Evolutionary conservation across 2,888 invertebrate species (phyloP), one percentile per base, ranked within the genome.

Genomic region (Pollenia labialis): DNA sequence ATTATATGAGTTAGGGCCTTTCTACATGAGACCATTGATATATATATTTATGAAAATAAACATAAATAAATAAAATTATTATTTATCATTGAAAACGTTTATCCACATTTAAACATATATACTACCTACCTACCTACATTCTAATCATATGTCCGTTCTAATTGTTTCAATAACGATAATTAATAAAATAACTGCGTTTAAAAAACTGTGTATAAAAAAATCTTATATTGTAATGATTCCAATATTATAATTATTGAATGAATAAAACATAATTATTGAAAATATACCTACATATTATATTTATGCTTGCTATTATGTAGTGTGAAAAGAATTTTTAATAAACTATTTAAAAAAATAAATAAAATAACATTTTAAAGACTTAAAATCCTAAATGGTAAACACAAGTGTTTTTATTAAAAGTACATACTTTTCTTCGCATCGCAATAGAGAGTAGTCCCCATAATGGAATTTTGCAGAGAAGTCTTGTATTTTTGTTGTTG

Each of bases 241-340:
- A 87, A 83, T 72, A 85, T 76, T 71, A 71, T 44, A 77, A 85
- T 83, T 74, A 83, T 85, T 87, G 77, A 83, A 87, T 32, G 32
- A 32, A 32, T 32, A 84, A 52, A 23, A 82, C 72, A 46, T 16
- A 58, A 74, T 74, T 74, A 48, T 32, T 62, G n/a, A 12, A n/a
- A 44, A 72, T 14, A 64, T 82, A 84, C 23, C 79, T 80, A 44
- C 44, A 81, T 88, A 58, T 12, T 58, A 75, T 62, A 81, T 87
- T 85, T 88, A 72, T 69, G 88, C 87, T 84, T 88, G 85, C 74
- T 88, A 82, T 85, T 86, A 81, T 87, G 86, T 86, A 87, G 85
- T 84, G 83, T 82, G 46, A 87, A 88, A 88, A 76, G 80, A 88
- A 87, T 87, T 89, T 89, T 88, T 85, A 89, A 81, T 88, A 85